Evolutionary conservation across 2,797 vertebrate genomes (phyloP).

Genomic region (Spheniscus humboldti): DNA sequence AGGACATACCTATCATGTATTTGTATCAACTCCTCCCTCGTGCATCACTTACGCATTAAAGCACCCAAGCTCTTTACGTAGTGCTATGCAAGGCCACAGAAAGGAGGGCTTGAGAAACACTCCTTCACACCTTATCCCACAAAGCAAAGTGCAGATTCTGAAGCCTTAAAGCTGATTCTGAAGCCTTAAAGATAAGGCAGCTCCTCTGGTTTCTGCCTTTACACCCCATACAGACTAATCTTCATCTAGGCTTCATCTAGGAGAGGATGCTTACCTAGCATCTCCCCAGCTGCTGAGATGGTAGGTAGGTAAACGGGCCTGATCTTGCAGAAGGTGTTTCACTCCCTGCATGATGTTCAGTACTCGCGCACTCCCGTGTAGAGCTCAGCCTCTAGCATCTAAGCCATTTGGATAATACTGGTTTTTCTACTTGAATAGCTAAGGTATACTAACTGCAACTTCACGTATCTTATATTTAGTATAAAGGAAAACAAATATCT

Average conservation of each 20-base stretch:
- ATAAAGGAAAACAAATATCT: background rate
- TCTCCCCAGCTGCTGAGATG: background rate
- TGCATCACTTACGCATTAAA: background rate
- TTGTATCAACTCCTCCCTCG: background rate
- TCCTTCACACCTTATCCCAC: background rate
- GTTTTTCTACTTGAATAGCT: background rate
- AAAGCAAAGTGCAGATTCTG: background rate
- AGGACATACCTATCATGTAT: fast-evolving
- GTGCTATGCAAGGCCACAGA: background rate
- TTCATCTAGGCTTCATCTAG: background rate
- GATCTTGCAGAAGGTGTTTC: background rate
- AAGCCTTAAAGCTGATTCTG: background rate
- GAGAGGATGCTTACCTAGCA: background rate
- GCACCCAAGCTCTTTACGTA: background rate
- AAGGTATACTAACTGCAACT: background rate
- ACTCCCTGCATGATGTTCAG: background rate
- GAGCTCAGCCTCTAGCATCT: background rate
- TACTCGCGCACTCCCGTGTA: fast-evolving
- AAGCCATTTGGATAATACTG: background rate
- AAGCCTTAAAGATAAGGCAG: background rate
- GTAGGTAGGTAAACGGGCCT: background rate
- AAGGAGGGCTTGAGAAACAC: background rate
- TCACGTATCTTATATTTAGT: background rate
- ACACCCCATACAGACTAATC: background rate
- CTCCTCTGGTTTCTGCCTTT: background rate